phyloP scores from a whole-genome alignment of 1,140 invertebrate genomes.

The Drosophila persimilis region DNA sequence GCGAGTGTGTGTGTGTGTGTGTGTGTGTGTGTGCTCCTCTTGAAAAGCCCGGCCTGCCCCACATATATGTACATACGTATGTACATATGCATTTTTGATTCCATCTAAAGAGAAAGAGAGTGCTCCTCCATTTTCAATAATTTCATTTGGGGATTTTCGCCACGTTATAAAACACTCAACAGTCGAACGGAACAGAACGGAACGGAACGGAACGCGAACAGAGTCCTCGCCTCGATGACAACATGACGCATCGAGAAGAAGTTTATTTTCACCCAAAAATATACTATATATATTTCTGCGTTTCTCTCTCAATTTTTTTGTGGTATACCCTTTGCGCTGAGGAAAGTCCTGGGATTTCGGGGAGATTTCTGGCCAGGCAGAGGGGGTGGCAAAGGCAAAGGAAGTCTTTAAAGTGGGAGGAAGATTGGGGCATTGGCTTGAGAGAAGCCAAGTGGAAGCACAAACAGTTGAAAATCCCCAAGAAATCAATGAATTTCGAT shows the following conservation, averaged over 20 bases:
- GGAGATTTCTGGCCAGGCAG: no score
- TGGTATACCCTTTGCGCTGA: not conserved
- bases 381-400: no score
- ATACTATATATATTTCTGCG: constrained; percentile 8
- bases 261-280: constrained; percentile 61
- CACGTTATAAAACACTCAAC: constrained; percentile 77
- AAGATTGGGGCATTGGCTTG: no score
- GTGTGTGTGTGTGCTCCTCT: not conserved
- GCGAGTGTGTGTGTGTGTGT: not conserved
- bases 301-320: constrained; percentile 5
- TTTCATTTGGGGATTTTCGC: constrained; percentile 66
- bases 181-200: constrained; percentile 45
- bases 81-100: constrained; percentile 29
- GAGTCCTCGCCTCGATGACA: constrained; percentile 33
- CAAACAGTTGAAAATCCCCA: no score
- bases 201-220: constrained; percentile 13
- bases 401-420: no score
- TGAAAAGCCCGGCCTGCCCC: constrained; percentile 12
- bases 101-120: constrained; percentile 14
- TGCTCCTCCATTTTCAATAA: constrained; percentile 51
- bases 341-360: no score
- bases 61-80: not conserved
- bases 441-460: no score
- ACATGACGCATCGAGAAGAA: constrained; percentile 68
- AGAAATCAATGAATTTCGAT: no score